Percentiles rank a stretch among this genome's conserved stretches.
These are phyloP conservation scores for Urocitellus parryii DNA, from an alignment of 2,113 vertebrate genomes.

Conservation along the genomic window DNA sequence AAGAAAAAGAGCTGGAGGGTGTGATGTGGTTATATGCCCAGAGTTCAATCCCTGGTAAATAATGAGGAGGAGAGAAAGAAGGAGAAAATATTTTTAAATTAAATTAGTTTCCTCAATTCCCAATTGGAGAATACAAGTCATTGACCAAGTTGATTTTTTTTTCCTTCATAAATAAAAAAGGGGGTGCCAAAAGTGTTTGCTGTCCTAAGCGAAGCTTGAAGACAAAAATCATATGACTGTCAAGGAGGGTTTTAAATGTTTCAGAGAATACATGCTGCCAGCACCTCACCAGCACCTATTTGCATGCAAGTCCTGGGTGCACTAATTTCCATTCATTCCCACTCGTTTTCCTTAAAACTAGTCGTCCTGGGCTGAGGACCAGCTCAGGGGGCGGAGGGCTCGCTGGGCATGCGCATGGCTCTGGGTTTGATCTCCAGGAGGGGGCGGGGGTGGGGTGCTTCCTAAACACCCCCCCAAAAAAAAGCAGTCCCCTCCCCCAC, in stretches of 20 bases:
- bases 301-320: background rate
- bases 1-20: too few relatives aligned
- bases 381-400: background rate
- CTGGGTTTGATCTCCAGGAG: background rate
- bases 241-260: background rate
- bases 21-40: too few relatives aligned
- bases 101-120: background rate
- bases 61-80: too few relatives aligned
- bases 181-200: background rate
- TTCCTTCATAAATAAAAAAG: background rate
- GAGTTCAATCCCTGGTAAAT: too few relatives aligned
- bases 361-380: background rate
- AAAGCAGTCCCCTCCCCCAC: too few relatives aligned
- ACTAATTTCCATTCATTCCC: background rate
- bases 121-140: background rate
- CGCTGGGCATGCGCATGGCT: background rate
- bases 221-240: background rate
- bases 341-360: background rate
- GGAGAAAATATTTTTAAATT: constrained; percentile 12
- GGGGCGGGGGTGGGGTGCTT: too few relatives aligned
- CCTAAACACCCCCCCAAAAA: background rate
- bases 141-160: background rate
- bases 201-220: background rate
- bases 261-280: constrained; percentile 23
- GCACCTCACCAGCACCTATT: background rate